Evolutionary conservation across 2,113 vertebrate species (phyloP), one percentile per base, ranked within the genome.

Genomic region (Poecile atricapillus): DNA sequence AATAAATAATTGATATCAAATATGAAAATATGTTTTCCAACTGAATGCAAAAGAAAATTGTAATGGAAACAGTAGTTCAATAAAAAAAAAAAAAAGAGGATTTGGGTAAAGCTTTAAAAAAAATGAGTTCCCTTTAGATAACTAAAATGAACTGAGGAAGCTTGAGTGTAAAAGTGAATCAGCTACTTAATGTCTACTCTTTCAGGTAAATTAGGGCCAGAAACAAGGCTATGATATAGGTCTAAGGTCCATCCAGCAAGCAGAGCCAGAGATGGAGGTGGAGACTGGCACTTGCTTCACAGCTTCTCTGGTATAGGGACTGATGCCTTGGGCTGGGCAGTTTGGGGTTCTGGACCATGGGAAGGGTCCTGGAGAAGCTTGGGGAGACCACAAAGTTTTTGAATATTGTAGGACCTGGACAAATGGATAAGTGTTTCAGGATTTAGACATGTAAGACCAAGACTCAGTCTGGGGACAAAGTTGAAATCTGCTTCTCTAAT

Each of bases 221-320:
- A 70, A 31, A 27, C 4, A 70, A n/a, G 9, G 1, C 25, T 49
- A 2, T 27, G 23, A 55, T 30, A 9, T 2, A 31, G 11, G n/a
- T n/a, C 15, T 58, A 24, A 74, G 16, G 4, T 82, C 25, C 23
- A 27, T 55, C 20, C 15, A 73, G 25, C 30, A 52, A 10, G 18
- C 27, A 69, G 74, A 39, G 3, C 7, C 30, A 59, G 53, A 47
- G 27, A 13, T 1, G 1, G 13, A 19, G 8, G 4, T 56, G 18
- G 6, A 68, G 23, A 31, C 5, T 27, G 28, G 5, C 5, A 31
- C 2, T 41, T 1, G 0, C 14, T 2, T 0, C 19, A 49, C 5
- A n/a, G 2, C 0, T 2, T 31, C 17, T 8, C 33, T 47, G 10
- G 6, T 13, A 12, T 11, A 43, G 22, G 11, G 13, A 17, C 13